A percentile compares a stretch with the other conserved stretches of the same genome.
Conservation (phyloP, 2,797 vertebrate genomes). For the Accipiter superciliosus region DNA sequence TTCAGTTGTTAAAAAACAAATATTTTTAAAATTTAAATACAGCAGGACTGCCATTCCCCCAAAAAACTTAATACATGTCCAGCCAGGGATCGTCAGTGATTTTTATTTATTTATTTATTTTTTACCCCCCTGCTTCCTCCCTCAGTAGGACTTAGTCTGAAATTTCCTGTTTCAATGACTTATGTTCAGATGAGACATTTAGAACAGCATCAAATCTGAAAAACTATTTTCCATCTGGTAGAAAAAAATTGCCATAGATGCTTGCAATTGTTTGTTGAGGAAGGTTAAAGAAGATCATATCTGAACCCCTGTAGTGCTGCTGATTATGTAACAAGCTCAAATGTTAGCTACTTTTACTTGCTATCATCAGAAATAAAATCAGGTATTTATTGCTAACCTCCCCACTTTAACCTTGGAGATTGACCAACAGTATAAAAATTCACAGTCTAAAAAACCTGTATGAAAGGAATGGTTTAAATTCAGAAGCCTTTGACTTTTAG, state of each 20-base stretch:
- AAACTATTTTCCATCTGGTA: constrained; percentile 32
- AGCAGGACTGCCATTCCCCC: background rate
- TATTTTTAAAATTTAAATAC: background rate
- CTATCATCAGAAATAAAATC: background rate
- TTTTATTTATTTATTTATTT: background rate
- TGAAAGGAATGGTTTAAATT: background rate
- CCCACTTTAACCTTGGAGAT: background rate
- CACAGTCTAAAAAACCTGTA: background rate
- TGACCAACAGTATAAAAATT: background rate
- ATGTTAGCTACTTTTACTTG: background rate
- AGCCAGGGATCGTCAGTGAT: background rate
- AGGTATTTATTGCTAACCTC: background rate
- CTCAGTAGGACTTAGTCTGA: background rate
- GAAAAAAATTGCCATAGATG: background rate
- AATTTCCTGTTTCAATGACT: background rate
- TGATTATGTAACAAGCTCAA: background rate
- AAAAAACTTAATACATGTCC: background rate
- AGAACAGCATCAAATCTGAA: background rate
- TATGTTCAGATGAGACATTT: background rate
- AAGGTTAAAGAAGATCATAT: background rate
- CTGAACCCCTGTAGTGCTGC: background rate
- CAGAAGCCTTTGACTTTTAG: background rate
- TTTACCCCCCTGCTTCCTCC: background rate
- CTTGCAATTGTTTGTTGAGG: background rate
- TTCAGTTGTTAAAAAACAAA: background rate